Base-by-base conservation (phyloP, 2,797 vertebrate genomes). In the Alectoris magna region DNA sequence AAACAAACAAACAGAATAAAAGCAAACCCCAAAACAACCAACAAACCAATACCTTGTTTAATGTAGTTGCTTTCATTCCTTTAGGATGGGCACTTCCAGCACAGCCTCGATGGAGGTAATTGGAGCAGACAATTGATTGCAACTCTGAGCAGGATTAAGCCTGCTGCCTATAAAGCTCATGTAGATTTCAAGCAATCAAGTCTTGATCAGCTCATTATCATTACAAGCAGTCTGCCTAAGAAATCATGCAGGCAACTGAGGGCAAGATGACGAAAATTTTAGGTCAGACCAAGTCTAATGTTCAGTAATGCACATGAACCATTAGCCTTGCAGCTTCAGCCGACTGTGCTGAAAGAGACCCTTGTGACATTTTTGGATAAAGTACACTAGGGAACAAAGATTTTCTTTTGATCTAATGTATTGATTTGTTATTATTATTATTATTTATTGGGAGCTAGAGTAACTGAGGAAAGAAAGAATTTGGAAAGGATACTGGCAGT, bases 401-500 rank as follows among this genome's bases (percentile, higher is more conserved):
- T 49, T 76, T 66, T 56, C 73, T 67, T 58, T 12, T 21, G n/a
- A 86, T 72, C 70, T 77, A 73, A 62, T 0, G 1, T 73, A 80
- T 53, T 66, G 21, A 66, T 68, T 87, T 91, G 18, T 58, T 41
- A 39, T 39, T 39, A 39, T 39, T 39, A 41, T 73, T 91, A 29
- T 92, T 23, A 90, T 88, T 92, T 60, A 44, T 60, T 90, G 74
- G 43, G 55, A 87, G 12, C 11, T 89, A 87, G 87, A 91, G 63
- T 58, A 73, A 6, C 22, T n/a, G 79, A 72, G 53, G 46, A 89
- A 90, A 67, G 13, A 86, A 51, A 48, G 43, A 60, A 55, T 29
- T 44, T 87, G 90, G 62, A 94, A 94, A 59, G 68, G 53, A 82
- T 90, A 74, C 29, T 91, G 73, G 75, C 93, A 97, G 43, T 56